Percentiles rank a stretch among this genome's conserved stretches.
These are phyloP conservation scores for Petrocephalus sullivani DNA, from an alignment of 2,797 vertebrate genomes.

Conservation along the genomic window DNA sequence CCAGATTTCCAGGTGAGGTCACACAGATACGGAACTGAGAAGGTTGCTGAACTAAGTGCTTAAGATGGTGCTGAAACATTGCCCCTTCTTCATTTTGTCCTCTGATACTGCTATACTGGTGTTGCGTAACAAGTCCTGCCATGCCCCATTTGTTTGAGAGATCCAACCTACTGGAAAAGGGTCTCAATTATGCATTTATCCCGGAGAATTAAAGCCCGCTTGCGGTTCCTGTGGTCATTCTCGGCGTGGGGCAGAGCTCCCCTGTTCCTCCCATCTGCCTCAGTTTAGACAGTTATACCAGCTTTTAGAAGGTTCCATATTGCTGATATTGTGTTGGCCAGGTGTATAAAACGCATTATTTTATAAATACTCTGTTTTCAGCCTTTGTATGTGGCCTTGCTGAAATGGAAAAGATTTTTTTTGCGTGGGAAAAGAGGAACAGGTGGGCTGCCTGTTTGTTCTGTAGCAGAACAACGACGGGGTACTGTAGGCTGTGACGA, in stretches of 20 bases:
- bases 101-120: background rate
- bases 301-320: background rate
- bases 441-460: background rate
- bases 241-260: background rate
- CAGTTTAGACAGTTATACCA: background rate
- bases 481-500: background rate
- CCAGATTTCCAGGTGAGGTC: background rate
- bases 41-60: background rate
- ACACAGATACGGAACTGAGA: background rate
- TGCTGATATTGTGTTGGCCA: background rate
- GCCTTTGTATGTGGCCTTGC: background rate
- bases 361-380: conserved; percentile 12
- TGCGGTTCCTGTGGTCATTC: background rate
- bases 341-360: background rate
- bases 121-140: background rate
- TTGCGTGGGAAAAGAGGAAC: background rate
- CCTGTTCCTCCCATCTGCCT: background rate
- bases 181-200: conserved; percentile 17
- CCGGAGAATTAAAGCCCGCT: background rate
- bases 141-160: background rate
- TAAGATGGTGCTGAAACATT: background rate
- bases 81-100: background rate
- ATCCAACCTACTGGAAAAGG: conserved; percentile 8
- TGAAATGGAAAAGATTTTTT: background rate
- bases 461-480: background rate